Evolutionary conservation across 2,113 vertebrate species (phyloP).

Genomic region (Microcebus jonahi): DNA sequence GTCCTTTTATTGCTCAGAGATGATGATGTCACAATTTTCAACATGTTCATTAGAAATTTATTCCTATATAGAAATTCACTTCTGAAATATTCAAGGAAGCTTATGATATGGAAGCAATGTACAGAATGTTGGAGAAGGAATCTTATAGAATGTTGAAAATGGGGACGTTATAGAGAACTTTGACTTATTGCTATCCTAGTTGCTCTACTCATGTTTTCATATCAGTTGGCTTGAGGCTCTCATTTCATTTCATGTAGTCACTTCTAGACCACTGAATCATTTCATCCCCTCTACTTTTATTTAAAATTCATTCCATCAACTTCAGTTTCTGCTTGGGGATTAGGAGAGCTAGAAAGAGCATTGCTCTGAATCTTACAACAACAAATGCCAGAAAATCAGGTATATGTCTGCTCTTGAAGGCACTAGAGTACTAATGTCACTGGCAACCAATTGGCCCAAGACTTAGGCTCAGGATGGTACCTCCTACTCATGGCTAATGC

Average conservation of each 20-base stretch:
- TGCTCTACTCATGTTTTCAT: not conserved
- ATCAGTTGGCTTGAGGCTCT: not conserved
- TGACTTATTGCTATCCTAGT: not conserved
- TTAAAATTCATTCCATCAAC: not conserved
- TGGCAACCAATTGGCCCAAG: not conserved
- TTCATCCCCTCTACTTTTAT: not conserved
- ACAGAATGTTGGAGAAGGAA: not conserved
- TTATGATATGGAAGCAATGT: conserved; percentile 21
- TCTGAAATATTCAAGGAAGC: not conserved
- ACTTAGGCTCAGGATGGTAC: not conserved
- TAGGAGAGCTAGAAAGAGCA: not conserved
- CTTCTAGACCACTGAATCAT: not conserved
- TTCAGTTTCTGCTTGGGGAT: not conserved
- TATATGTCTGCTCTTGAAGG: not conserved
- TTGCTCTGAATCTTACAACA: not conserved
- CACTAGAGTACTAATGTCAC: not conserved
- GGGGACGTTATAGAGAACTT: not conserved
- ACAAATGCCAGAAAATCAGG: not conserved
- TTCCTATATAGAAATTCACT: not conserved
- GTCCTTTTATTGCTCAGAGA: not conserved
- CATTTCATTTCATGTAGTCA: not conserved
- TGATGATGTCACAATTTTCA: not conserved
- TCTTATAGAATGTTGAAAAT: not conserved
- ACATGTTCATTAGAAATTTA: not conserved
- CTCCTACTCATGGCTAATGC: not conserved